Percentiles rank a stretch among this genome's conserved stretches.
These are phyloP conservation scores for Leptodactylus fuscus DNA, from an alignment of 2,113 vertebrate genomes.

Conservation along the genomic window DNA sequence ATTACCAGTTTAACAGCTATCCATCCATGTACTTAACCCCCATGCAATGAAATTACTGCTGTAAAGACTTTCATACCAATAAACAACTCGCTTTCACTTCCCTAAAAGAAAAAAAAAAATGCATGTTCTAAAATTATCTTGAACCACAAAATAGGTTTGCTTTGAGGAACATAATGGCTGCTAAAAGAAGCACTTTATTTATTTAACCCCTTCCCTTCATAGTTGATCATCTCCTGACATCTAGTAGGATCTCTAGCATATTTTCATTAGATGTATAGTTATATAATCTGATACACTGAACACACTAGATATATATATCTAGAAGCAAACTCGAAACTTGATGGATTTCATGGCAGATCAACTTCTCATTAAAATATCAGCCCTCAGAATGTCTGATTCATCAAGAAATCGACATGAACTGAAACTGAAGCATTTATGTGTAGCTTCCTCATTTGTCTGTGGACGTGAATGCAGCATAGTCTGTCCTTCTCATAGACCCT, in stretches of 20 bases:
- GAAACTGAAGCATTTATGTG: conserved; percentile 72
- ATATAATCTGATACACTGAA: background rate
- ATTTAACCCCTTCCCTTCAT: background rate
- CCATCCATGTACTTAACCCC: too few relatives aligned
- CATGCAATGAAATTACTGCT: background rate
- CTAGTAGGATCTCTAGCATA: too few relatives aligned
- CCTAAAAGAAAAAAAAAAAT: background rate
- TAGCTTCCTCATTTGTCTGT: conserved; percentile 67
- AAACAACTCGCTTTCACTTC: background rate
- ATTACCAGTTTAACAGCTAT: too few relatives aligned
- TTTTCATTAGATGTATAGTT: background rate
- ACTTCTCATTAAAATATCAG: background rate
- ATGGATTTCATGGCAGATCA: background rate
- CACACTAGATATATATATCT: background rate
- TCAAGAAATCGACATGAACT: conserved; percentile 65
- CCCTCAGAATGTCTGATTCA: background rate
- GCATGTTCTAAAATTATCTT: background rate
- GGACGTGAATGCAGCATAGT: conserved; percentile 68
- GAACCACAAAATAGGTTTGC: background rate
- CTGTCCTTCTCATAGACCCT: conserved; percentile 71
- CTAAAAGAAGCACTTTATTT: background rate
- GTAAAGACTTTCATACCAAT: background rate
- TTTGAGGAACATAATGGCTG: background rate
- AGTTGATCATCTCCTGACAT: background rate
- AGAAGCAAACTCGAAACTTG: background rate